A percentile compares a stretch with the other conserved stretches of the same genome.
These are phyloP conservation scores for Shinisaurus crocodilurus DNA, from an alignment of 2,113 vertebrate species.

Conservation along the genomic window DNA sequence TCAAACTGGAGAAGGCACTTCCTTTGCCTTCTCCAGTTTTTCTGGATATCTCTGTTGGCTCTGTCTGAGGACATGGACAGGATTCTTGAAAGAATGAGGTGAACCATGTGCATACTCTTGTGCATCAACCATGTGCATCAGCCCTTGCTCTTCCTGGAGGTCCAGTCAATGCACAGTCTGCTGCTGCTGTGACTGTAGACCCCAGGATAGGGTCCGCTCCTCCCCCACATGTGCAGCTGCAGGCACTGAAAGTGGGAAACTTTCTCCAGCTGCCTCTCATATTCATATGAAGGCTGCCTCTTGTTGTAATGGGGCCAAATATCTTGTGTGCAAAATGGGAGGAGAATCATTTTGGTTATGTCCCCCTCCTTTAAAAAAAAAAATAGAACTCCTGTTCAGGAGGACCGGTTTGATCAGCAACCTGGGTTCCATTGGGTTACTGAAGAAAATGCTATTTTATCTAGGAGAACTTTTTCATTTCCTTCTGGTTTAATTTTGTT, in stretches of 20 bases:
- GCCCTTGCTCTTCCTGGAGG: neutral
- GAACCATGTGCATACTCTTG: too few species aligned
- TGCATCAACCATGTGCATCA: too few species aligned
- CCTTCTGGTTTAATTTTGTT: neutral
- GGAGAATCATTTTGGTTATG: neutral
- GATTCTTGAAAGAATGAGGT: too few species aligned
- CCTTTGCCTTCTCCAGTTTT: too few species aligned
- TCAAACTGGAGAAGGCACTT: too few species aligned
- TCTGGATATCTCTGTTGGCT: too few species aligned
- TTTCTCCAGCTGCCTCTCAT: neutral
- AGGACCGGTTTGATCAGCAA: neutral
- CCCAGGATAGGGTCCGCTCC: neutral
- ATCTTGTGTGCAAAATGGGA: neutral
- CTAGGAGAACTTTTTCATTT: neutral
- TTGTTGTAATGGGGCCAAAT: too few species aligned
- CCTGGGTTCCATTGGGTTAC: neutral
- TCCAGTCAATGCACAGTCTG: neutral
- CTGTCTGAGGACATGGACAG: too few species aligned
- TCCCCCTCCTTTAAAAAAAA: too few species aligned
- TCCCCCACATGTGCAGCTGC: neutral
- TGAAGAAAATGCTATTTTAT: neutral
- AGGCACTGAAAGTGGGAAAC: neutral
- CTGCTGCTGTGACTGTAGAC: neutral
- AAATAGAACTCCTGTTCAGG: too few species aligned
- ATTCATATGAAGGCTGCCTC: too few species aligned